These are phyloP conservation scores for Lacanobia oleracea DNA, from an alignment of 2,888 invertebrate genomes.

Conservation along the genomic window DNA sequence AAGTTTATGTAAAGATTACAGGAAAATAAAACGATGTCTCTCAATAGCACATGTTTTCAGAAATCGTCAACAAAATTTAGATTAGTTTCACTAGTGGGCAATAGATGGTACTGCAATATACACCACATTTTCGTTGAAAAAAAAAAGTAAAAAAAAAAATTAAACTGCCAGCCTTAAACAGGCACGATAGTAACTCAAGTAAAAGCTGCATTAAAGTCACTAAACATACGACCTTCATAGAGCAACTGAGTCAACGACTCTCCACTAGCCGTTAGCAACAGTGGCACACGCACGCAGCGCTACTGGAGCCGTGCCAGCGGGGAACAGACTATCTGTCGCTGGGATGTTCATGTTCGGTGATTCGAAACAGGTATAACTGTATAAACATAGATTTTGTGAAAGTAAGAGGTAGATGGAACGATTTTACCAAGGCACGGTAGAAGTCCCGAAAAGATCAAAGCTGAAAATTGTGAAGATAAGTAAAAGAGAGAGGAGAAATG, in stretches of 20 bases:
- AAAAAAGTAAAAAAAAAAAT: too few relatives aligned
- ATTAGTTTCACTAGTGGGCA: too few relatives aligned
- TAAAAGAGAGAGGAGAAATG: not conserved
- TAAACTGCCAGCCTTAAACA: conserved; percentile 27
- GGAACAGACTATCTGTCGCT: conserved; percentile 60
- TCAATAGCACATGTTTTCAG: too few relatives aligned
- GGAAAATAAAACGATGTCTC: too few relatives aligned
- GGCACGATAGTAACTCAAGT: conserved; percentile 29
- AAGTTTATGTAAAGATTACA: too few relatives aligned
- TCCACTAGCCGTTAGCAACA: conserved; percentile 59
- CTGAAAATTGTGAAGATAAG: not conserved
- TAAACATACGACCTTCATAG: conserved; percentile 50
- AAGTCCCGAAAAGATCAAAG: not conserved
- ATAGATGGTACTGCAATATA: too few relatives aligned
- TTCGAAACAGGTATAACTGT: conserved; percentile 45
- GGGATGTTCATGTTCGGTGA: conserved; percentile 25
- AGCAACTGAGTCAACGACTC: conserved; percentile 64
- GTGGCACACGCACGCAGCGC: conserved; percentile 26
- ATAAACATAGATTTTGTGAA: conserved; percentile 45
- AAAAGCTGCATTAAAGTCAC: conserved; percentile 11
- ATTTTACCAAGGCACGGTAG: not conserved
- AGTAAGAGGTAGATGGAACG: not conserved
- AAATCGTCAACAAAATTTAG: too few relatives aligned
- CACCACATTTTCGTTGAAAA: too few relatives aligned
- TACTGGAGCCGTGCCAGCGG: conserved; percentile 58